These are phyloP conservation scores for Penaeus chinensis DNA, from an alignment of 1,140 invertebrate species.

Conservation along the genomic window DNA sequence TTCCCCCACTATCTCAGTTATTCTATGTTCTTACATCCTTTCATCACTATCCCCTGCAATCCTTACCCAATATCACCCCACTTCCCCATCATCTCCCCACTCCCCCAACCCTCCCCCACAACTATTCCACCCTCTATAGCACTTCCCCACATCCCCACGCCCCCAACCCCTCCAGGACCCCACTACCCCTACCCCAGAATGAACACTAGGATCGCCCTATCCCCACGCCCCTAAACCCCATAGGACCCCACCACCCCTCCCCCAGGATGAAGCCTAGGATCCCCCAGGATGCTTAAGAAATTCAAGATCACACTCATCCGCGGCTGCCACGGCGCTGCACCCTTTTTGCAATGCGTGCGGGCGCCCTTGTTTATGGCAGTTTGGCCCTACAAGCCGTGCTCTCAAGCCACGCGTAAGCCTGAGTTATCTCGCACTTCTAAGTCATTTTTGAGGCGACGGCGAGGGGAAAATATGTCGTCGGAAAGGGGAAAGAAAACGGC, in stretches of 20 bases:
- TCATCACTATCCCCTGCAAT: background rate
- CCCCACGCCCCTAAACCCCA: background rate
- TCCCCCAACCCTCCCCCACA: background rate
- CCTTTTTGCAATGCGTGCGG: too few species aligned
- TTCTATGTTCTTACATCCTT: background rate
- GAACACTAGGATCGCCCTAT: too few species aligned
- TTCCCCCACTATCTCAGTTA: background rate
- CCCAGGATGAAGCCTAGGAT: too few species aligned
- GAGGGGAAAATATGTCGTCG: background rate
- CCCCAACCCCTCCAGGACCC: background rate
- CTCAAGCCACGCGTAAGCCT: too few species aligned
- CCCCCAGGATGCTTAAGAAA: too few species aligned
- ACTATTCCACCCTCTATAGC: background rate
- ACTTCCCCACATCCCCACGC: background rate
- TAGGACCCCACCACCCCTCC: too few species aligned
- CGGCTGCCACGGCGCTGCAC: too few species aligned
- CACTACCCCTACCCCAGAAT: background rate
- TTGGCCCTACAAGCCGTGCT: too few species aligned
- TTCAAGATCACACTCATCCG: too few species aligned
- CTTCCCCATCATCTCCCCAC: background rate
- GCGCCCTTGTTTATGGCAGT: too few species aligned
- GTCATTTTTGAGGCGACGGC: too few species aligned
- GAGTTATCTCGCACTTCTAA: too few species aligned
- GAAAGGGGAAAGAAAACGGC: conserved; percentile 7
- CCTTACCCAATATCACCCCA: background rate